Percentiles rank a stretch among this genome's conserved stretches.
These are phyloP conservation scores for Trematocara variabile DNA, from an alignment of 2,113 vertebrate genomes.

Conservation along the genomic window DNA sequence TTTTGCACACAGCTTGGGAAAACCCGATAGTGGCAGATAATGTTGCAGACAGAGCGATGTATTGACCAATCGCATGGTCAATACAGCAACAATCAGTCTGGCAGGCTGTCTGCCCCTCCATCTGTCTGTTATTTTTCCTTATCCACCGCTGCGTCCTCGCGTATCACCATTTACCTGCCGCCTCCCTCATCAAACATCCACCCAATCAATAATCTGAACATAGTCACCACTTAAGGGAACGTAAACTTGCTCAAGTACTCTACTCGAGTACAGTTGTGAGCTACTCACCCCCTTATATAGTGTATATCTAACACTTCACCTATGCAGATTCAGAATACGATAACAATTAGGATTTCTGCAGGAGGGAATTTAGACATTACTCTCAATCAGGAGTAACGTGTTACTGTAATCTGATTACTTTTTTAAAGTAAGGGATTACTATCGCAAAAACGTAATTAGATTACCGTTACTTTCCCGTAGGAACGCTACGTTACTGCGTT, in stretches of 20 bases:
- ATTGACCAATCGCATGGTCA: conserved; percentile 43
- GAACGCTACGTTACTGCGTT: no score
- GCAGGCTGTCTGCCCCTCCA: conserved; percentile 12
- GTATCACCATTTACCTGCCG: not conserved
- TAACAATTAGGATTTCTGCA: not conserved
- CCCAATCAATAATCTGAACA: not conserved
- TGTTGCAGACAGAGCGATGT: conserved; percentile 31
- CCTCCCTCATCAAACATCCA: not conserved
- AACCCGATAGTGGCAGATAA: conserved; percentile 28
- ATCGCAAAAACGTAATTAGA: no score
- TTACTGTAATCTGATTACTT: no score
- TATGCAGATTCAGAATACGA: not conserved
- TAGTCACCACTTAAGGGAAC: not conserved
- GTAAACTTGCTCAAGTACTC: not conserved
- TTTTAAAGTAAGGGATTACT: no score
- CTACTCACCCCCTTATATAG: not conserved
- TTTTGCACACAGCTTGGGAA: not conserved
- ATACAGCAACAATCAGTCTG: conserved; percentile 40
- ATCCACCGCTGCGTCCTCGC: not conserved
- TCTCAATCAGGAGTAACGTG: not conserved
- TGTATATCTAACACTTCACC: not conserved
- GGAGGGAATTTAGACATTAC: not conserved
- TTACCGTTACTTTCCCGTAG: no score
- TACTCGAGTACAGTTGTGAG: not conserved
- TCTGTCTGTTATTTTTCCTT: not conserved